Base-by-base conservation (phyloP, 2,113 vertebrate species). In the Tetrao urogallus region DNA sequence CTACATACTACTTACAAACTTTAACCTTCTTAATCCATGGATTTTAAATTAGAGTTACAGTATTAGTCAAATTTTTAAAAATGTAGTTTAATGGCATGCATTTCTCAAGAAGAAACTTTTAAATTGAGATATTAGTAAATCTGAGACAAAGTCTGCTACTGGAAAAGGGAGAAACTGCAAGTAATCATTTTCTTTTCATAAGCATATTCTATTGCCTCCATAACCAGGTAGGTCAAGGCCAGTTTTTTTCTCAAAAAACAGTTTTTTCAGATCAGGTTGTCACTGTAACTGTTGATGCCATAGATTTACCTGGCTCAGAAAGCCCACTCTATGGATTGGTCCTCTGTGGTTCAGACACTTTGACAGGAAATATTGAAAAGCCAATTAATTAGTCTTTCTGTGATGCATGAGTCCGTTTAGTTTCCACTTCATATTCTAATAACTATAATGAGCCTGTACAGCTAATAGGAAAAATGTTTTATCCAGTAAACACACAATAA, bases 1-100 rank as follows among this genome's bases (percentile, higher is more conserved):
- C 90, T 84, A n/a, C 61, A 75, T 72, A 86, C 72, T 65, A 73
- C 76, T 78, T 92, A 61, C 88, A 94, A 96, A 91, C 86, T 94
- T 96, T 93, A 92, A 85, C 66, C 40, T 75, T 54, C 86, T 54
- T 90, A 89, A 90, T 94, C 93, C 58, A 45, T 90, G 36, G 91
- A 70, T 92, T 93, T 95, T 82, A 94, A 91, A 92, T 79, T 57
- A 40, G 73, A 89, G 67, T 93, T 88, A 86, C 52, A 50, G 17
- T 56, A 71, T 60, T 81, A 11, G 1, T 52, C 66, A 86, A 60
- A 56, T 92, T 93, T 91, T 89, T 86, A 94, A 88, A 80, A 89
- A 88, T 76, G 88, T 89, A 85, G 93, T 90, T 93, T 88, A 90
- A 78, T 24, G 50, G 66, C 73, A 80, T 42, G 21, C 48, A 16